Percentiles rank a stretch among this genome's conserved stretches.
Conservation (phyloP, 2,113 vertebrate species). For the Engraulis encrasicolus region DNA sequence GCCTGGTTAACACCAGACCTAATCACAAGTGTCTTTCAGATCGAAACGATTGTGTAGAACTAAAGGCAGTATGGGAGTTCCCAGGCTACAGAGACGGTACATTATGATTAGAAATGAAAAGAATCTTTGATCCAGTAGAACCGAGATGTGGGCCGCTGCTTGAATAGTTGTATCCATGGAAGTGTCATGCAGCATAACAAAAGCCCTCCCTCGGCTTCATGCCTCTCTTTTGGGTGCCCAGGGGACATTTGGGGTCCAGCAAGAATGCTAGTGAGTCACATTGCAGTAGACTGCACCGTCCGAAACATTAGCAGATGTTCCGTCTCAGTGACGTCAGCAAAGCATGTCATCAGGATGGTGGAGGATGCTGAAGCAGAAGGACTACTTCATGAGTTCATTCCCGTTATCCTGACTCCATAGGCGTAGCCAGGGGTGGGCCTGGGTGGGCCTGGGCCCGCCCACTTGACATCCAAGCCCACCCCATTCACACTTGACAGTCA, state of each 20-base stretch:
- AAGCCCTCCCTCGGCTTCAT: conserved; percentile 10
- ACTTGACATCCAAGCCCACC: no score
- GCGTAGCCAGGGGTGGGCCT: no score
- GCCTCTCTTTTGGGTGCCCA: conserved; percentile 18
- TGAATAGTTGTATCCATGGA: conserved; percentile 30
- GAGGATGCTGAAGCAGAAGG: neutral
- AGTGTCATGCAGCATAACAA: conserved; percentile 32
- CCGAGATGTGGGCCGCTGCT: conserved; percentile 9
- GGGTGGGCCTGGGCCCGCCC: no score
- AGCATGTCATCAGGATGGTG: conserved; percentile 46
- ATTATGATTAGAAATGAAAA: no score
- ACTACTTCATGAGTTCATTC: neutral
- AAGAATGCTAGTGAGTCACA: conserved; percentile 53
- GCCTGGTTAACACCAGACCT: no score
- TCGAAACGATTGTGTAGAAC: no score
- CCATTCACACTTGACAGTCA: no score
- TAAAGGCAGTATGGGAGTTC: no score
- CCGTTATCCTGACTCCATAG: neutral
- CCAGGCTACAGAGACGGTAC: no score
- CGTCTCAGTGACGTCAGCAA: conserved; percentile 61
- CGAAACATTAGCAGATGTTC: conserved; percentile 66
- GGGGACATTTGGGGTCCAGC: conserved; percentile 42
- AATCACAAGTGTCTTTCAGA: no score
- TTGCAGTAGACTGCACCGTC: conserved; percentile 43
- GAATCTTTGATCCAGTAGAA: conserved; percentile 36